A percentile compares a stretch with the other conserved stretches of the same genome.
Conservation (phyloP, 2,888 invertebrate species). For the Euplagia quadripunctaria region DNA sequence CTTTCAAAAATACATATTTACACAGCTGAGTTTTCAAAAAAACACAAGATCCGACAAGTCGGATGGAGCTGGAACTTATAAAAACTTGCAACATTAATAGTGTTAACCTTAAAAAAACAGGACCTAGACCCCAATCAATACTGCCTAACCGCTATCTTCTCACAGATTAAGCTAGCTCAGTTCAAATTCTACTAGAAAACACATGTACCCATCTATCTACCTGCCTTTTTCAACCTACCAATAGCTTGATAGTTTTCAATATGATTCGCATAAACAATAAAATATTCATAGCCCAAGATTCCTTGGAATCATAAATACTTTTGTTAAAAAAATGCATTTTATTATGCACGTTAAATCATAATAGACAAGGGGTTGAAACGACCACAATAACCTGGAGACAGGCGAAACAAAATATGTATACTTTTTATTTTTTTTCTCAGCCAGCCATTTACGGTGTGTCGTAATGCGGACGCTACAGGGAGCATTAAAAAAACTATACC, state of each 20-base stretch:
- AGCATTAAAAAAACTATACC: slow-evolving; percentile 65
- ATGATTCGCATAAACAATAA: neutral
- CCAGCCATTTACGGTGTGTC: slow-evolving; percentile 57
- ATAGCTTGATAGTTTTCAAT: neutral
- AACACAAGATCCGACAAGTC: neutral
- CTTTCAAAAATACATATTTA: neutral
- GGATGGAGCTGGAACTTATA: neutral
- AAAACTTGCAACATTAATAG: neutral
- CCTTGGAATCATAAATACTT: neutral
- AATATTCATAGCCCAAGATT: neutral
- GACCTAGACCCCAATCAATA: neutral
- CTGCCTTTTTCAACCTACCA: neutral
- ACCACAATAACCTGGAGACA: slow-evolving; percentile 54
- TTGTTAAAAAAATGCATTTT: slow-evolving; percentile 7
- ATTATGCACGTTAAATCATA: slow-evolving; percentile 60
- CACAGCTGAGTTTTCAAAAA: neutral
- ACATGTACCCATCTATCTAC: neutral
- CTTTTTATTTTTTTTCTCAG: slow-evolving; percentile 54
- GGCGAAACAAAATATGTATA: slow-evolving; percentile 65
- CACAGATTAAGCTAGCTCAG: neutral
- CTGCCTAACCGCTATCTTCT: neutral
- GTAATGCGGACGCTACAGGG: slow-evolving; percentile 68
- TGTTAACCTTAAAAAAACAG: neutral
- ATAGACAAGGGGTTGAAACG: slow-evolving; percentile 66
- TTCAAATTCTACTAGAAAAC: neutral